These are phyloP conservation scores for Dolichallabes microphthalmus DNA, from an alignment of 2,113 vertebrate genomes.

Conservation along the genomic window DNA sequence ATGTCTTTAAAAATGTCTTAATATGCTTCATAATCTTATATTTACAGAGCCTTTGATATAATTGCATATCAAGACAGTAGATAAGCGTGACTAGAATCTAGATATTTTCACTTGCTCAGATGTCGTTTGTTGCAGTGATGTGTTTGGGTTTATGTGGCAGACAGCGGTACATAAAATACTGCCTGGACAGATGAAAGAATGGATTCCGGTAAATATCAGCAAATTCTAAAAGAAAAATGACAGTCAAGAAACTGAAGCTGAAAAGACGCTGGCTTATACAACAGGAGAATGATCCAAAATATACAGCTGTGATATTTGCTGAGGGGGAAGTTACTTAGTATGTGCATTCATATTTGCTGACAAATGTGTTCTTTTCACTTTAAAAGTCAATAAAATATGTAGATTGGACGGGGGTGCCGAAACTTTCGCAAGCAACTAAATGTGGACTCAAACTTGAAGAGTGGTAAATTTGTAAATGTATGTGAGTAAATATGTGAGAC, in stretches of 20 bases:
- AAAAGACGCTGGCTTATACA: not conserved
- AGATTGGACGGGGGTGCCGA: not conserved
- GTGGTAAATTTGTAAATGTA: not conserved
- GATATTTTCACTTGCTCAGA: no score
- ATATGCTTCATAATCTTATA: no score
- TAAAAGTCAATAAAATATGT: not conserved
- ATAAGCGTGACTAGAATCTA: no score
- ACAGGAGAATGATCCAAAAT: not conserved
- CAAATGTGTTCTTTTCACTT: not conserved
- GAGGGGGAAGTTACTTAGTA: not conserved
- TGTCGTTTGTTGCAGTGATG: no score
- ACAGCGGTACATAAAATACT: not conserved
- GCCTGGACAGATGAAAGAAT: not conserved
- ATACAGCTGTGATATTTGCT: not conserved
- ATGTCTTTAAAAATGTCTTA: no score
- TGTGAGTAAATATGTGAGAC: not conserved
- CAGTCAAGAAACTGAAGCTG: not conserved
- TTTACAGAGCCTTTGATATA: no score
- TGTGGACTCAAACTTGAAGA: not conserved
- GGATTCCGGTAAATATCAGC: not conserved
- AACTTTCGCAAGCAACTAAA: not conserved
- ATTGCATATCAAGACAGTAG: no score
- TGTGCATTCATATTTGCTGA: slow-evolving; percentile 9
- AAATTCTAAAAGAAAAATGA: not conserved
- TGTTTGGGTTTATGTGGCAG: not conserved